Evolutionary conservation across 2,113 vertebrate species (phyloP), one percentile per base, ranked within the genome.

Genomic region (Riparia riparia): DNA sequence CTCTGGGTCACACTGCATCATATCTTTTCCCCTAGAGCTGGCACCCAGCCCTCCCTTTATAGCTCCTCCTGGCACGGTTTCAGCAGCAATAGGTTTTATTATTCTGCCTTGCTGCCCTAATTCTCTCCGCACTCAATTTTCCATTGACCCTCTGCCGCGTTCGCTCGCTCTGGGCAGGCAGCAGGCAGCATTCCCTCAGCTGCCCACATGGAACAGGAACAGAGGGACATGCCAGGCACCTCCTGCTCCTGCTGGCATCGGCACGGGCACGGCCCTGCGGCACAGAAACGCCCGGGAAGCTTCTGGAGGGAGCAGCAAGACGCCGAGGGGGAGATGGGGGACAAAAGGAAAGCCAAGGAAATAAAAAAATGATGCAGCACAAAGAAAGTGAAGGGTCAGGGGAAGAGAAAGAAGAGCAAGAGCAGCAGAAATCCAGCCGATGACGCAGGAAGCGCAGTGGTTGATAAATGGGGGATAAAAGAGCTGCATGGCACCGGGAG

Each of bases 61-160:
- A 95, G 83, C 85, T 86, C 71, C 79, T 93, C 44, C 86, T 96
- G 95, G 93, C 95, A 34, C 12, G 2, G 17, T 86, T 96, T 95
- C 95, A 97, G 57, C 39, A 31, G 95, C 91, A 86, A 74, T 91
- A 95, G 65, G 73, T 94, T 96, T 96, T 96, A 96, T 96, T 96
- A 95, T 84, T 82, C 82, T 73, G 82, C 89, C 91, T 96, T 86
- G 87, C 93, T 94, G 93, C 93, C 95, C 81, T 94, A 77, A 94
- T 97, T 95, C 92, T 96, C 72, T 90, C 94, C 3, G 0, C 78
- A 93, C 93, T 97, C 95, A 92, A 94, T 97, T 95, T 85, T 92
- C 88, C 20, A 3, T 37, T 83, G 94, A 93, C 88, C 93, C 78
- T 63, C 14, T 68, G 82, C 71, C 28, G 68, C 1, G 0, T 89